phyloP scores from a whole-genome alignment of 2,888 invertebrate genomes.

The Aspidapion aeneum region DNA sequence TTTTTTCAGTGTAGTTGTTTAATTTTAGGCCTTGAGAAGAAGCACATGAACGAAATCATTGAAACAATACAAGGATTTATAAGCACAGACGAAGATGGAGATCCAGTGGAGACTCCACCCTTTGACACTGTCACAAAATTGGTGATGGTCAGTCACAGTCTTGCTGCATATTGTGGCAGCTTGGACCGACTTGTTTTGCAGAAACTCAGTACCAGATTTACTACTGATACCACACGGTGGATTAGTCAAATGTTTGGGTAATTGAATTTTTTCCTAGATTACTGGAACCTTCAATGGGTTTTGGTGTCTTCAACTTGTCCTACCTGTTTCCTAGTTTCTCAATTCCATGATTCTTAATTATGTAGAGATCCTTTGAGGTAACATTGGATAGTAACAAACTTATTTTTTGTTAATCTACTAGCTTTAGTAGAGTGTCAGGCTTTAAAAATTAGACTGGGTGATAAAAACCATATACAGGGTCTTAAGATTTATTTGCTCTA shows the following conservation, averaged over 20 bases:
- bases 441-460: too few relatives aligned
- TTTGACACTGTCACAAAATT: slow-evolving; percentile 62
- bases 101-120: slow-evolving; percentile 56
- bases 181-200: slow-evolving; percentile 76
- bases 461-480: too few relatives aligned
- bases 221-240: slow-evolving; percentile 85
- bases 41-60: slow-evolving; percentile 55
- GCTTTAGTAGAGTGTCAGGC: too few relatives aligned
- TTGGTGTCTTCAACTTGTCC: too few relatives aligned
- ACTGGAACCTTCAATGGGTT: too few relatives aligned
- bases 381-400: too few relatives aligned
- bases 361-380: too few relatives aligned
- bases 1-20: too few relatives aligned
- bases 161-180: slow-evolving; percentile 83
- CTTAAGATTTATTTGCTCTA: too few relatives aligned
- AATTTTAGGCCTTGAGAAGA: slow-evolving; percentile 45
- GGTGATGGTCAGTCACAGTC: slow-evolving; percentile 80
- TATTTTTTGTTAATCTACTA: too few relatives aligned
- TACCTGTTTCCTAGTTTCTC: too few relatives aligned
- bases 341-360: too few relatives aligned
- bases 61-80: slow-evolving; percentile 56
- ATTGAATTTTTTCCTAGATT: slow-evolving; percentile 22
- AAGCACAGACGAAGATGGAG: slow-evolving; percentile 61
- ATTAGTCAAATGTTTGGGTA: slow-evolving; percentile 82
- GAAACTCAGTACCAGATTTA: slow-evolving; percentile 75